A percentile compares a stretch with the other conserved stretches of the same genome.
Conservation (phyloP, 2,888 invertebrate genomes). For the Ornithoptera priamus region DNA sequence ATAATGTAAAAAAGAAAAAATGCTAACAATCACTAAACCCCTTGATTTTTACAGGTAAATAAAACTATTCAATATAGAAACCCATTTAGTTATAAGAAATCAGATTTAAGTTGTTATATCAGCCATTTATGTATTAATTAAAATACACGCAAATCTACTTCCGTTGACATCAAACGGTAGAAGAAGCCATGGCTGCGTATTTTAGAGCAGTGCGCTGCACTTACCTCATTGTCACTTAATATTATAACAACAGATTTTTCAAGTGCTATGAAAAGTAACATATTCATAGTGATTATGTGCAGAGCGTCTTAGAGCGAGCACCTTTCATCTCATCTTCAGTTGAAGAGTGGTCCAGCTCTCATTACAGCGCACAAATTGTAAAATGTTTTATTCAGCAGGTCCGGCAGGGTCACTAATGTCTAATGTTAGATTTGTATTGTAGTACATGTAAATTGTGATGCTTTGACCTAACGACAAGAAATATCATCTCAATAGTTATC, state of each 20-base stretch:
- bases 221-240: no score
- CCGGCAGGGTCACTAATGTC: no score
- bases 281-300: constrained; percentile 19
- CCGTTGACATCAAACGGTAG: no score
- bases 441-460: no score
- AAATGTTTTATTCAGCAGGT: constrained; percentile 24
- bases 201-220: no score
- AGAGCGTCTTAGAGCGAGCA: constrained; percentile 12
- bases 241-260: neutral
- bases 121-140: neutral
- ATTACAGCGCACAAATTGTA: constrained; percentile 24
- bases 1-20: neutral
- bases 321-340: constrained; percentile 17
- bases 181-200: no score
- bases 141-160: no score
- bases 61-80: neutral
- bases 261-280: constrained; percentile 13
- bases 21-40: no score
- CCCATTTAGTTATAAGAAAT: neutral
- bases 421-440: no score
- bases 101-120: neutral
- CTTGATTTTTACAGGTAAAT: no score
- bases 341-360: constrained; percentile 23
- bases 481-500: no score
- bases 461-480: no score